These are phyloP conservation scores for Cirrhinus mrigala DNA, from an alignment of 2,797 vertebrate genomes.

Conservation along the genomic window DNA sequence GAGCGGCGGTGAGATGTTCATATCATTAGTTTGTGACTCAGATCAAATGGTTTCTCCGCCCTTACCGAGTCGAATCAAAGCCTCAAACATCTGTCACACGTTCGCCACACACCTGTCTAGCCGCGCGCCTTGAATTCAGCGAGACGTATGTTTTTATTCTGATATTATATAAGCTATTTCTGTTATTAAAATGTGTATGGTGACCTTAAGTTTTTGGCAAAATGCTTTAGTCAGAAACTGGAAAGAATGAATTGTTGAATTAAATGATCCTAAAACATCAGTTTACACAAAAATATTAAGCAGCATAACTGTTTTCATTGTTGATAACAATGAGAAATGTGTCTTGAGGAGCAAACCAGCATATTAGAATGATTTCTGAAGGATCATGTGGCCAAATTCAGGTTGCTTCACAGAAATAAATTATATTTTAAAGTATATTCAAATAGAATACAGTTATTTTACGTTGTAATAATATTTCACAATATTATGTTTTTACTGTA, in stretches of 20 bases:
- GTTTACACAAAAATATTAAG: too few species aligned
- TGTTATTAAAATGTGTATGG: neutral
- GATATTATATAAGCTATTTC: neutral
- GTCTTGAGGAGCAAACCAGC: too few species aligned
- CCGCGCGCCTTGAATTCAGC: neutral
- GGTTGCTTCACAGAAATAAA: too few species aligned
- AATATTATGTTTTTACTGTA: neutral
- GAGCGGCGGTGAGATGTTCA: constrained; percentile 39
- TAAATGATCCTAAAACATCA: too few species aligned
- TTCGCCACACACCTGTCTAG: neutral
- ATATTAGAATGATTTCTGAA: too few species aligned
- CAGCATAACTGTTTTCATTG: too few species aligned
- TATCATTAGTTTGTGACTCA: constrained; percentile 30
- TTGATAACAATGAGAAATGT: too few species aligned
- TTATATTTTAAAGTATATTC: too few species aligned
- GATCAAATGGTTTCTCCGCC: constrained; percentile 42
- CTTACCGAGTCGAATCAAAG: constrained; percentile 40
- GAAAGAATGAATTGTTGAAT: too few species aligned
- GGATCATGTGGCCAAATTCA: too few species aligned
- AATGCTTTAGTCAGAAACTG: neutral
- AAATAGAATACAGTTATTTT: neutral
- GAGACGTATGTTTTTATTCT: neutral
- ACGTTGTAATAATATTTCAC: neutral
- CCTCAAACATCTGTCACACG: constrained; percentile 42
- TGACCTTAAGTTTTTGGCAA: neutral